phyloP scores from a whole-genome alignment of 2,888 invertebrate species.

The Hyles lineata region DNA sequence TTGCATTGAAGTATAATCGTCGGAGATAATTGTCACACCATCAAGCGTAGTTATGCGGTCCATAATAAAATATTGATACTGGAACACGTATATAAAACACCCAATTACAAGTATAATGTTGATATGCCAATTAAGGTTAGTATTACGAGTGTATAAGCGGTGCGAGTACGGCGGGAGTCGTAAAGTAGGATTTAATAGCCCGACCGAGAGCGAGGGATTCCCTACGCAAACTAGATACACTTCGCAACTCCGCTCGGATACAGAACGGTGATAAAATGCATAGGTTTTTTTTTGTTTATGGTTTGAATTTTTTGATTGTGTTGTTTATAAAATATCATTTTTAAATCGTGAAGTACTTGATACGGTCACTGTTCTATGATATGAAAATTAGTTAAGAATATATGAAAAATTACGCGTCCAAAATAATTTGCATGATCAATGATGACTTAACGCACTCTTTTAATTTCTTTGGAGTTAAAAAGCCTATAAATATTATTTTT shows the following conservation, averaged over 20 bases:
- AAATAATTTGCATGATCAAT: background rate
- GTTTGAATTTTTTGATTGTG: background rate
- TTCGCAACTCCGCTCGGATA: constrained; percentile 35
- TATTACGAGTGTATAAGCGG: constrained; percentile 72
- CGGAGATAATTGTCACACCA: too few relatives aligned
- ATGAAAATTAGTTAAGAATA: background rate
- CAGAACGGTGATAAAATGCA: constrained; percentile 26
- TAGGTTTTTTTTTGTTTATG: background rate
- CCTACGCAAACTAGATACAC: constrained; percentile 49
- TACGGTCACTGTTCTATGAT: background rate
- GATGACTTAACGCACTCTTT: background rate
- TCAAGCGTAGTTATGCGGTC: constrained; percentile 35
- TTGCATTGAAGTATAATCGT: too few relatives aligned
- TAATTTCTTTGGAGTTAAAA: too few relatives aligned
- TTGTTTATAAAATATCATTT: background rate
- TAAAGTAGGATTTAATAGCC: constrained; percentile 78
- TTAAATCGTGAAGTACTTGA: background rate
- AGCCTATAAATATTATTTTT: too few relatives aligned
- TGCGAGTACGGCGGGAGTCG: constrained; percentile 65
- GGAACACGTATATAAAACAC: constrained; percentile 61
- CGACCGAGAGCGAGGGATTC: constrained; percentile 67
- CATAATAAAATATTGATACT: constrained; percentile 57
- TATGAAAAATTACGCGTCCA: background rate
- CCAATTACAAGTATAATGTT: constrained; percentile 74
- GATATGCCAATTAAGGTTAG: constrained; percentile 80